Percentiles rank a stretch among this genome's conserved stretches.
These are phyloP conservation scores for Cuculus canorus DNA, from an alignment of 2,797 vertebrate genomes.

Conservation along the genomic window DNA sequence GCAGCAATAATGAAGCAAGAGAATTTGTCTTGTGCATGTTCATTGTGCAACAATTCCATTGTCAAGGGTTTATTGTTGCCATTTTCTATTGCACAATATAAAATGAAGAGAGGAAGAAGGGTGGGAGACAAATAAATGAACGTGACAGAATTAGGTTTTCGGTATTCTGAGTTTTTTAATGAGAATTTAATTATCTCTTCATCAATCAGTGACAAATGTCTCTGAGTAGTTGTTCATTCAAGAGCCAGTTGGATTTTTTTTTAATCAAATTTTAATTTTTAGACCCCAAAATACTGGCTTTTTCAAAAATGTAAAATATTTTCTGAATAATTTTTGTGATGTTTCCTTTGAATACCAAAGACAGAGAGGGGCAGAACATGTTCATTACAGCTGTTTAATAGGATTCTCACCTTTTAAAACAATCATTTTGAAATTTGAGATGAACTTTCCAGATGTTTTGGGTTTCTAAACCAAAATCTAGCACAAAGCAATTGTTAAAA, in stretches of 20 bases:
- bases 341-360: not conserved
- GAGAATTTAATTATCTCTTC: not conserved
- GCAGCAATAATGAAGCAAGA: conserved; percentile 35
- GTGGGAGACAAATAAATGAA: not conserved
- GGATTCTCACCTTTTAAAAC: not conserved
- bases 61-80: conserved; percentile 27
- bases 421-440: not conserved
- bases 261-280: not conserved
- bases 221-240: not conserved
- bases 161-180: not conserved
- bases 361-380: not conserved
- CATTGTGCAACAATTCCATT: conserved; percentile 49
- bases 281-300: not conserved
- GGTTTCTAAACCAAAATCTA: not conserved
- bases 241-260: not conserved
- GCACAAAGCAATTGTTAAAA: not conserved
- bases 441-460: fast-evolving
- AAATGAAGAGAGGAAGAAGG: not conserved
- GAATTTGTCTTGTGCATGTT: not conserved
- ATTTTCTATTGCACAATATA: conserved; percentile 36
- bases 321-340: not conserved
- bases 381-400: not conserved
- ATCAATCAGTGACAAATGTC: not conserved
- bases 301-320: not conserved
- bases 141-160: not conserved